Conservation (phyloP, 2,797 vertebrate species). For the Microctenopoma stevenorrisi region DNA sequence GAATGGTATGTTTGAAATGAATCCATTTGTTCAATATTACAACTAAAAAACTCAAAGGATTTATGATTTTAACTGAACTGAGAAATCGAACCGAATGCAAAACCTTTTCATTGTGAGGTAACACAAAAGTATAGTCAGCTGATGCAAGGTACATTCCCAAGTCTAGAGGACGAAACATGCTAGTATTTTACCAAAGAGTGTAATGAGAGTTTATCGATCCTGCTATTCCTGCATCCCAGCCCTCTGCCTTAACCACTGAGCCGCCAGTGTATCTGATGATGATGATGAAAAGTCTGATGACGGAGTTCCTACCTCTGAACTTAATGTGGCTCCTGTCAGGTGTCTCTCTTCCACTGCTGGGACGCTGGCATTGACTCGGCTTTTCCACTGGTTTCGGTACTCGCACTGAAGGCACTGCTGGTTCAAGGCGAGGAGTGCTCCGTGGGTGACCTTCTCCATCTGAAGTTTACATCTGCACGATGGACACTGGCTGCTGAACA, state of each 20-base stretch:
- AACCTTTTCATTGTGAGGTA: not conserved
- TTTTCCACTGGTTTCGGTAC: slow-evolving; percentile 44
- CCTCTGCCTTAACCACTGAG: no score
- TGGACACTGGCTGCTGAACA: slow-evolving; percentile 41
- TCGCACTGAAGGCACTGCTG: slow-evolving; percentile 41
- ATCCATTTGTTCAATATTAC: not conserved
- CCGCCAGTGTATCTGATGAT: no score
- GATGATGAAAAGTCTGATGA: not conserved
- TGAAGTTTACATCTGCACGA: slow-evolving; percentile 35
- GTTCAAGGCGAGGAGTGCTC: slow-evolving; percentile 30
- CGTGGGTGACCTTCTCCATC: slow-evolving; percentile 34
- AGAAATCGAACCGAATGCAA: not conserved
- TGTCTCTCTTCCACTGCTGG: slow-evolving; percentile 1
- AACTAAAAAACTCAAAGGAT: not conserved
- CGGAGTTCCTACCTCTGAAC: slow-evolving; percentile 18
- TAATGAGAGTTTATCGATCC: no score
- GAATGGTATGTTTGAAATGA: not conserved
- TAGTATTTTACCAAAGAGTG: no score
- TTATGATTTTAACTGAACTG: not conserved
- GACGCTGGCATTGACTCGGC: slow-evolving; percentile 17
- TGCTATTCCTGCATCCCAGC: no score
- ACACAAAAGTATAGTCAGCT: no score
- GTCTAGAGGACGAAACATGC: no score
- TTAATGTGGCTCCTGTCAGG: not conserved
- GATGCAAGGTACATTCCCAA: no score